Percentiles rank a stretch among this genome's conserved stretches.
Conservation (phyloP, 2,888 invertebrate genomes). For the Harpagoxenus sublaevis region DNA sequence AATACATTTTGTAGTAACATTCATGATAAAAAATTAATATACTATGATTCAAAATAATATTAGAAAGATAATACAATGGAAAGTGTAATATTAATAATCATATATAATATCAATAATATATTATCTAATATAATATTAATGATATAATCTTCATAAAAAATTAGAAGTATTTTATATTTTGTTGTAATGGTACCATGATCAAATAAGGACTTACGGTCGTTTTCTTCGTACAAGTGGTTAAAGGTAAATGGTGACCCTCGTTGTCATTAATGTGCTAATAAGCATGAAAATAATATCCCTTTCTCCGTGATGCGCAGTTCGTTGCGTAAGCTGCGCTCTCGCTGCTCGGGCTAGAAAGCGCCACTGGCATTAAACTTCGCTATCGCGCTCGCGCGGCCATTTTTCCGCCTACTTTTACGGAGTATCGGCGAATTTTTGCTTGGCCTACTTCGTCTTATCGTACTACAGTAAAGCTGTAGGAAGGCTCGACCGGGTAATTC, state of each 20-base stretch:
- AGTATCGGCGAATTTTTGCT: conserved; percentile 84
- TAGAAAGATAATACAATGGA: background rate
- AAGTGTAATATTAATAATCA: background rate
- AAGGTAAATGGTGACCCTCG: background rate
- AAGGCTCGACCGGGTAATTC: conserved; percentile 52
- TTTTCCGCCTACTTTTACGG: conserved; percentile 85
- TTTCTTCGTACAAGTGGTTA: background rate
- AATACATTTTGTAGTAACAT: background rate
- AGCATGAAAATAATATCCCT: background rate
- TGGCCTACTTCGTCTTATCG: conserved; percentile 84
- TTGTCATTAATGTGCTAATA: background rate
- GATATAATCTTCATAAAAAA: background rate
- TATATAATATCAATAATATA: background rate
- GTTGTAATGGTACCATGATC: background rate
- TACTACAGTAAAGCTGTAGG: conserved; percentile 55
- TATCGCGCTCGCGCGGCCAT: conserved; percentile 80
- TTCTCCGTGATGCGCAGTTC: conserved; percentile 17
- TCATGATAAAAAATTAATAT: conserved; percentile 2
- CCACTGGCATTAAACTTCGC: conserved; percentile 66
- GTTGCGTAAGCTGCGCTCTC: conserved; percentile 66
- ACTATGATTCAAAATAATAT: background rate
- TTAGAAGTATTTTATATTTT: background rate
- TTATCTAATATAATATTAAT: background rate
- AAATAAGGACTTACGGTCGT: background rate
- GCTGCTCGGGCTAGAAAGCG: conserved; percentile 31